Conservation (phyloP, 2,113 vertebrate genomes). For the Piaya cayana region DNA sequence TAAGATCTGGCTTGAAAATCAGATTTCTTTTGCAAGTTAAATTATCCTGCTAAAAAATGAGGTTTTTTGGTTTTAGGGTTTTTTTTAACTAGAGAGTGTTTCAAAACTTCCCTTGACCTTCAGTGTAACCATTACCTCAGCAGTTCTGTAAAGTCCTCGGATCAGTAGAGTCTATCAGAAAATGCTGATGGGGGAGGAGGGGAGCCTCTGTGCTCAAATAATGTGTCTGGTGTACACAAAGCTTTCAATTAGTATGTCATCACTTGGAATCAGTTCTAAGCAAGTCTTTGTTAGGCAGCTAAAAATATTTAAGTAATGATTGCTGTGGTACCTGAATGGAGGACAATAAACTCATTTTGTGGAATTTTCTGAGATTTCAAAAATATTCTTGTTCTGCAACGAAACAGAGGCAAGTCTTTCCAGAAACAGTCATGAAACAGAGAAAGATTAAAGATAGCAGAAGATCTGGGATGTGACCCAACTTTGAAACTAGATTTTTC, state of each 20-base stretch:
- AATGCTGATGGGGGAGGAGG: not conserved
- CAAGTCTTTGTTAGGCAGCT: not conserved
- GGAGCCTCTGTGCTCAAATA: not conserved
- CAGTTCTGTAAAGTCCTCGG: not conserved
- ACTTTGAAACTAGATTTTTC: not conserved
- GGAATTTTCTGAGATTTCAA: constrained; percentile 3
- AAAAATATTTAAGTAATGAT: constrained; percentile 16
- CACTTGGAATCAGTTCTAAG: constrained; percentile 38
- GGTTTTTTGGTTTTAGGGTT: fast-evolving
- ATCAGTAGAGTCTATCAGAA: not conserved
- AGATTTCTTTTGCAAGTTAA: not conserved
- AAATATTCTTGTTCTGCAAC: not conserved
- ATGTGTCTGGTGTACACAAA: not conserved
- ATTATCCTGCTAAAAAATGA: not conserved
- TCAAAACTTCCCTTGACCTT: not conserved
- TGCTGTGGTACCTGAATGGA: not conserved
- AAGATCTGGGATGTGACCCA: not conserved
- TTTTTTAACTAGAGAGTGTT: not conserved
- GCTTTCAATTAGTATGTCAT: constrained; percentile 46
- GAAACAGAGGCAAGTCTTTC: not conserved
- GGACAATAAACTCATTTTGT: constrained; percentile 8
- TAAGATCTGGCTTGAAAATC: not conserved
- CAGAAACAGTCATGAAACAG: not conserved
- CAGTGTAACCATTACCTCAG: not conserved
- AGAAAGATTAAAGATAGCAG: not conserved